These are phyloP conservation scores for Hippocampus guttulatus DNA, from an alignment of 2,113 vertebrate species.

Conservation along the genomic window DNA sequence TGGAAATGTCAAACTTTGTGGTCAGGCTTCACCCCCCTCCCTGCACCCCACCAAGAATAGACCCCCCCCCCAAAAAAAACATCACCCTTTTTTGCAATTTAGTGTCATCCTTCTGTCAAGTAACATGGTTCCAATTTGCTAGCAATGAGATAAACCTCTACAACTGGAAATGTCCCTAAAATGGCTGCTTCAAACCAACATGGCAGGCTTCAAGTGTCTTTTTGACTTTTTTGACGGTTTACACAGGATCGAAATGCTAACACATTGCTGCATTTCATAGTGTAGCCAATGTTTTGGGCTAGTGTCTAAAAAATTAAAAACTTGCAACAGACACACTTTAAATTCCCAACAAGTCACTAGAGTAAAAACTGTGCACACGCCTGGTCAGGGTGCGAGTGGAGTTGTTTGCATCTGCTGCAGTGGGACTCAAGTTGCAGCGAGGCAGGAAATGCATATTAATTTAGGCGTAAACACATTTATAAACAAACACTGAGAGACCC, in stretches of 20 bases:
- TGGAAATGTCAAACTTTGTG: not conserved
- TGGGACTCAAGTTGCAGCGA: constrained; percentile 67
- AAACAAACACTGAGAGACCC: constrained; percentile 45
- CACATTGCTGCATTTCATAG: not conserved
- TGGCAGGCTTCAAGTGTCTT: not conserved
- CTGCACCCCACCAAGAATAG: no score
- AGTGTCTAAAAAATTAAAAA: not conserved
- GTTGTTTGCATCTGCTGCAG: constrained; percentile 56
- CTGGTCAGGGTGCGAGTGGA: constrained; percentile 51
- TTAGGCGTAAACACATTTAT: constrained; percentile 70
- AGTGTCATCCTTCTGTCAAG: no score
- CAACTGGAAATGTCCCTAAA: not conserved
- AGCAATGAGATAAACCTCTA: no score
- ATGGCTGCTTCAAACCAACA: no score
- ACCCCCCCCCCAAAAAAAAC: not conserved
- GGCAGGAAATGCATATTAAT: constrained; percentile 76
- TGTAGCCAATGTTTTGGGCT: not conserved
- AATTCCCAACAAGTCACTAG: not conserved
- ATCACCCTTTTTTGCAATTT: no score
- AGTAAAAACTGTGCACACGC: constrained; percentile 40
- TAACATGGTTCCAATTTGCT: no score
- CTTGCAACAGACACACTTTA: not conserved
- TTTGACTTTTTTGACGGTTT: not conserved
- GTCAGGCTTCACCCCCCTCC: no score
- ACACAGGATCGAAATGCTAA: not conserved